phyloP scores from a whole-genome alignment of 2,888 invertebrate genomes.

The Parnassius mnemosyne region DNA sequence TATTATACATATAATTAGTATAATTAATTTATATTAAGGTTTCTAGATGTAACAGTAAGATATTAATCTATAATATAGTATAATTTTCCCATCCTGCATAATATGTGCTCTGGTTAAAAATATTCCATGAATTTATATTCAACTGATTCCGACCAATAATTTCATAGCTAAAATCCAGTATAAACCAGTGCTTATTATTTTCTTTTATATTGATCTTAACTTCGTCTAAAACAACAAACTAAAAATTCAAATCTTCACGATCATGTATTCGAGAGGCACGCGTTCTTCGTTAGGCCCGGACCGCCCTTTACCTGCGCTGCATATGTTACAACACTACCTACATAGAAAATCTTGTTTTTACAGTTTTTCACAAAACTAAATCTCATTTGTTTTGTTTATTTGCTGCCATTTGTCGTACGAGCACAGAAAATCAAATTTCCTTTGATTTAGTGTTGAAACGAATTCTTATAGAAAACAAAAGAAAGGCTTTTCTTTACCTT shows the following conservation, averaged over 20 bases:
- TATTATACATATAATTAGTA: no score
- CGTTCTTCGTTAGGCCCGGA: conserved; percentile 68
- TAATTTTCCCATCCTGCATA: no score
- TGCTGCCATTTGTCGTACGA: conserved; percentile 67
- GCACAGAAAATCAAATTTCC: conserved; percentile 70
- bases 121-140: no score
- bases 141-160: no score
- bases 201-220: conserved; percentile 12
- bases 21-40: no score
- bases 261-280: conserved; percentile 69
- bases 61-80: no score
- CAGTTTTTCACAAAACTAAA: conserved; percentile 64
- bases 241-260: conserved; percentile 55
- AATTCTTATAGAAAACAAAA: conserved; percentile 49
- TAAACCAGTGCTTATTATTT: not conserved
- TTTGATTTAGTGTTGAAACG: conserved; percentile 59
- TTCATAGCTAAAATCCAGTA: no score
- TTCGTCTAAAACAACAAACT: conserved; percentile 42
- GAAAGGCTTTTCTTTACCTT: not conserved
- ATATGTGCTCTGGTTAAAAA: no score
- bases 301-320: conserved; percentile 72
- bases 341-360: conserved; percentile 37
- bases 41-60: no score
- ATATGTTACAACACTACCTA: conserved; percentile 60
- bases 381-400: conserved; percentile 67